A percentile compares a stretch with the other conserved stretches of the same genome.
phyloP scores from a whole-genome alignment of 2,113 vertebrate genomes.

The Loxodonta africana region DNA sequence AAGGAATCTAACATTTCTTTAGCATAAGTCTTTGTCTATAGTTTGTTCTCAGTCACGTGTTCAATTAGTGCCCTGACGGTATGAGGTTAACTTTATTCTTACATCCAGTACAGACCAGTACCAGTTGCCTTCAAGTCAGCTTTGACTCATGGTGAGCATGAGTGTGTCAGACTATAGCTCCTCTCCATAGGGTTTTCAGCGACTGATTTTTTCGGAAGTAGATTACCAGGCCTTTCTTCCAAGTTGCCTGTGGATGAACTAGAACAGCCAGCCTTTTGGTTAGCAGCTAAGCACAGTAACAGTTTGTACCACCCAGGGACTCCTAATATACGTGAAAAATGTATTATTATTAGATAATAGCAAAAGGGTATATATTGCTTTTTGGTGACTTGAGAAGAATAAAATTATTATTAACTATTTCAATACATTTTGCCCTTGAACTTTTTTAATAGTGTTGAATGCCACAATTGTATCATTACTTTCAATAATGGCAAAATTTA shows the following conservation, averaged over 20 bases:
- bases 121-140: too few relatives aligned
- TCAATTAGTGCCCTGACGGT: neutral
- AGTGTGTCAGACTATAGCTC: too few relatives aligned
- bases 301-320: too few relatives aligned
- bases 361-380: neutral
- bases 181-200: too few relatives aligned
- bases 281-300: too few relatives aligned
- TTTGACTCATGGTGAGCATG: too few relatives aligned
- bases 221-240: too few relatives aligned
- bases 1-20: slow-evolving; percentile 40
- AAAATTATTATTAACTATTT: neutral
- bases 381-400: neutral
- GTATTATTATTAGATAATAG: neutral
- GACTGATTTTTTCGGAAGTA: too few relatives aligned
- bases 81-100: neutral
- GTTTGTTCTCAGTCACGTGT: neutral
- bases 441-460: neutral
- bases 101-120: neutral
- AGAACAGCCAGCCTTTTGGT: too few relatives aligned
- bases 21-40: neutral
- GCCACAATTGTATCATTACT: neutral
- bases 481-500: neutral
- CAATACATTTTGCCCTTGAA: neutral
- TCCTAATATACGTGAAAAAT: neutral
- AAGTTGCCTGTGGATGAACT: too few relatives aligned